Evolutionary conservation across 2,888 invertebrate species (phyloP), one percentile per base, ranked within the genome.

Genomic region (Apoda limacodes): DNA sequence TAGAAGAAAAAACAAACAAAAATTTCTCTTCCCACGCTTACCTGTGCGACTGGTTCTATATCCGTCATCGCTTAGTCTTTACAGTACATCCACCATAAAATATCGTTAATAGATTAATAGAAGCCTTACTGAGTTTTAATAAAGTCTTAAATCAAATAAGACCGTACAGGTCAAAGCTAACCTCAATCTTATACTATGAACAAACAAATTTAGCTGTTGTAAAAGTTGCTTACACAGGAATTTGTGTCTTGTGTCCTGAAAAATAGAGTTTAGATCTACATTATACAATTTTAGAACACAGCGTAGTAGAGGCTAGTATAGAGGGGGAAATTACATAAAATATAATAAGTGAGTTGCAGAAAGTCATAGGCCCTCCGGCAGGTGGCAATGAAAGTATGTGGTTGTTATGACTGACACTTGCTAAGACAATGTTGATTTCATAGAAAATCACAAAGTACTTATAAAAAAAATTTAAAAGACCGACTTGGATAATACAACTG

Each of bases 21-120:
- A 69, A 66, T 72, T 69, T 75, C 68, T 65, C 67, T 69, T 70
- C 63, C 56, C 66, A 65, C 59, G 55, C 54, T 55, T 60, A 62
- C 68, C 65, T 61, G 66, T 53, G 66, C 75, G n/a, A n/a, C 72
- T 74, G 71, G 72, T 69, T 75, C n/a, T 55, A 61, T 61, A 64
- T 69, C 62, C 59, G 53, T 52, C n/a, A n/a, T n/a, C 56, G 65
- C 66, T 71, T 75, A 74, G 72, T 71, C 66, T 70, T 69, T 63
- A 61, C 58, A 61, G 55, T 48, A 45, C 58, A 61, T 54, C 55
- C n/a, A n/a, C n/a, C 50, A 48, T 49, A 56, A 53, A 54, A 46
- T 39, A 34, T 42, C 43, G 32, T 35, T 35, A 35, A 29, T 32
- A 37, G 11, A 28, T 43, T 33, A 60, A 45, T 46, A 43, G 49